phyloP scores from a whole-genome alignment of 1,140 invertebrate species.

The Carposina sasakii region DNA sequence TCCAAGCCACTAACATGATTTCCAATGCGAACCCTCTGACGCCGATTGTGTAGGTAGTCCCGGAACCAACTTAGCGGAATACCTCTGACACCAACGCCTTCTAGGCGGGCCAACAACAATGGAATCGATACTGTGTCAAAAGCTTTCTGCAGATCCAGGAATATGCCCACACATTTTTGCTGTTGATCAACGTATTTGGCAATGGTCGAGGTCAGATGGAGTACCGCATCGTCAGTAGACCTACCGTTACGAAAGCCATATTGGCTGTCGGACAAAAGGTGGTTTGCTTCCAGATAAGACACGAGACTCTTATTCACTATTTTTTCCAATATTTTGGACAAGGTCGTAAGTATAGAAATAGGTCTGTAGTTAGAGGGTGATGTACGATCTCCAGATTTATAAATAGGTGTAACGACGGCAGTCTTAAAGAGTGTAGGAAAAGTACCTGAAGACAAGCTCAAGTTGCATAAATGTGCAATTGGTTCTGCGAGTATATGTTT shows the following conservation, averaged over 20 bases:
- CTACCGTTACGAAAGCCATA: background rate
- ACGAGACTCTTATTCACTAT: background rate
- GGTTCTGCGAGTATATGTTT: background rate
- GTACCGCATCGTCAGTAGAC: background rate
- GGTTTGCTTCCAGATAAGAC: background rate
- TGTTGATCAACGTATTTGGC: background rate
- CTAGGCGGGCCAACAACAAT: background rate
- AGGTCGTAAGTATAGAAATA: background rate
- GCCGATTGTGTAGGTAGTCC: background rate
- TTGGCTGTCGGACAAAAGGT: background rate
- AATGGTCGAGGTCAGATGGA: background rate
- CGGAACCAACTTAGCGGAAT: background rate
- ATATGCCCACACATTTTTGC: background rate
- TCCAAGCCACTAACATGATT: background rate
- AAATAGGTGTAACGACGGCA: background rate
- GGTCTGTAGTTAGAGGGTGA: background rate
- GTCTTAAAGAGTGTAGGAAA: background rate
- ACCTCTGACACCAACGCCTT: background rate
- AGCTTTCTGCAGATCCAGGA: background rate
- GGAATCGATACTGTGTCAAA: background rate
- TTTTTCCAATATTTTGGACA: background rate
- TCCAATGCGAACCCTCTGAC: background rate
- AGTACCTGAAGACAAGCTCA: background rate
- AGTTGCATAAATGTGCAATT: background rate
- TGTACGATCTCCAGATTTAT: background rate